Base-by-base conservation (phyloP, 2,113 vertebrate genomes). In the Podarcis muralis region DNA sequence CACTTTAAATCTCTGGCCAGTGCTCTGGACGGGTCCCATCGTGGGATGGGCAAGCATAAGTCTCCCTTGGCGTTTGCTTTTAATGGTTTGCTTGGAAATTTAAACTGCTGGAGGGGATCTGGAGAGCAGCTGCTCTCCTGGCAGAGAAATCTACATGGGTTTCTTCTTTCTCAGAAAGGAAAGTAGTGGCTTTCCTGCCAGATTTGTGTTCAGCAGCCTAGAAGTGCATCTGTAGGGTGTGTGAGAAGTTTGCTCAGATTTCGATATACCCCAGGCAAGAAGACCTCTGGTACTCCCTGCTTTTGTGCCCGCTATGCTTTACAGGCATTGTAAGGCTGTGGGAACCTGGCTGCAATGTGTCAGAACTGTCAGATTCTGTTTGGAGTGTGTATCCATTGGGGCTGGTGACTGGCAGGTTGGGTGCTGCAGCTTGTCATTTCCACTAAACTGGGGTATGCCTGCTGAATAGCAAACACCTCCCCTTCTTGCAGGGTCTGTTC, bases 71-170 rank as follows among this genome's bases (percentile, higher is more conserved):
- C 15, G 6, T n/a, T 40, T 72, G 79, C 48, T 18, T 6, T 82
- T 16, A 83, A 88, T 48, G 27, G 48, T 90, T 68, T 69, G 71
- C 62, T 76, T 76, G 16, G 48, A 76, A 69, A 13, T 25, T 77
- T 80, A 76, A 88, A 84, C 57, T 78, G 89, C 79, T 90, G 79
- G 79, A 35, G 79, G 43, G 43, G 65, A 35, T 90, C 27, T 83
- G 79, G 88, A 59, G 59, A 77, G 79, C 79, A 82, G 84, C 71
- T 83, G 88, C 78, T 82, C 43, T n/a, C 79, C 59, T 86, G 43
- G 79, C 84, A 86, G 32, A 68, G 40, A 37, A 53, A 75, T 48
- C 69, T 89, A 1, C 30, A 11, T 12, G 30, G 40, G 12, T 75
- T 25, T 85, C 68, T 48, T 32, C 12, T 74, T 37, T 72, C 16